phyloP scores from a whole-genome alignment of 2,888 invertebrate species.

The Oscheius myriophilus region DNA sequence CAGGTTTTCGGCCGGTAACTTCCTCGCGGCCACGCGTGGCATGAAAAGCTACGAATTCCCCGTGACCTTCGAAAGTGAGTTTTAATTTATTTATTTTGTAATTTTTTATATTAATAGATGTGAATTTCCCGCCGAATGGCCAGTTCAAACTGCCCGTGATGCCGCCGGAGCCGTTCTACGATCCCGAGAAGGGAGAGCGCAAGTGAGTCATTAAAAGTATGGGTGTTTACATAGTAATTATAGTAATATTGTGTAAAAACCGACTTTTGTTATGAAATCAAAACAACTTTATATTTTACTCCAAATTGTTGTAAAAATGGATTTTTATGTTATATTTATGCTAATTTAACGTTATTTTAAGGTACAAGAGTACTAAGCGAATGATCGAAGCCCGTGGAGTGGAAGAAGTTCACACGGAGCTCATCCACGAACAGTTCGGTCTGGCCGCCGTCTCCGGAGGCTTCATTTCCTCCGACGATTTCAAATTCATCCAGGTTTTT shows the following conservation, averaged over 20 bases:
- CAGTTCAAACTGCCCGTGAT: conserved; percentile 62
- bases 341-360: conserved; percentile 25
- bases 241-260: background rate
- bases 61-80: conserved; percentile 64
- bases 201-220: conserved; percentile 44
- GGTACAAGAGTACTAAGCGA: conserved; percentile 62
- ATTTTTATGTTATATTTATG: conserved; percentile 4
- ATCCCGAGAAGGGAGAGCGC: conserved; percentile 61
- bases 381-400: conserved; percentile 68
- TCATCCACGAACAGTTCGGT: conserved; percentile 91
- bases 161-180: conserved; percentile 67
- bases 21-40: conserved; percentile 35
- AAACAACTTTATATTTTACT: background rate
- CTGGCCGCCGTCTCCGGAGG: conserved; percentile 80
- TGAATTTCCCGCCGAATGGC: conserved; percentile 66
- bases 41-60: conserved; percentile 62
- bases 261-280: background rate
- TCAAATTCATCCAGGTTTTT: conserved; percentile 57
- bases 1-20: background rate
- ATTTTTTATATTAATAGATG: conserved; percentile 51
- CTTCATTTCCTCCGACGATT: conserved; percentile 61
- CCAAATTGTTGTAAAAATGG: background rate
- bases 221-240: too few relatives aligned
- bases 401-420: conserved; percentile 80
- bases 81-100: background rate